phyloP scores from a whole-genome alignment of 2,888 invertebrate genomes.

The Andrena trimmerana region DNA sequence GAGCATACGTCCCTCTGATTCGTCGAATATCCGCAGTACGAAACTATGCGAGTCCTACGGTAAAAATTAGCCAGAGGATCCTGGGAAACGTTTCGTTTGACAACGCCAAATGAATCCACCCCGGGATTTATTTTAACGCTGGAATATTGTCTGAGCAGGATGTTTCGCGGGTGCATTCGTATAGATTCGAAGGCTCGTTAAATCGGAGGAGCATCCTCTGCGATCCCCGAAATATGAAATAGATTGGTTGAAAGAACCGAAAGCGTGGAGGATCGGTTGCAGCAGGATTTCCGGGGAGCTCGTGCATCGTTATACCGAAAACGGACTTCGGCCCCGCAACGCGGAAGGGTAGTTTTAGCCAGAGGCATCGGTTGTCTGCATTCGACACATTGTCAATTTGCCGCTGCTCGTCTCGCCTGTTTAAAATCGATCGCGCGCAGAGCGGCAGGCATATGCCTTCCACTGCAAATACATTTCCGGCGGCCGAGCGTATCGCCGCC shows the following conservation, averaged over 20 bases:
- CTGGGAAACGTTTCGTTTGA: conserved; percentile 20
- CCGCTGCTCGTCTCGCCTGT: conserved; percentile 76
- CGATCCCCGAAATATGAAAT: too few relatives aligned
- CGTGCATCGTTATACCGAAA: conserved; percentile 29
- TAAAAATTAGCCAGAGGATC: conserved; percentile 52
- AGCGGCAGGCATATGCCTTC: conserved; percentile 62
- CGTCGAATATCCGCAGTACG: conserved; percentile 60
- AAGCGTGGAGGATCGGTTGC: not conserved
- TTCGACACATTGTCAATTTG: conserved; percentile 84
- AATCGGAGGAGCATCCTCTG: too few relatives aligned
- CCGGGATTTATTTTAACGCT: not conserved
- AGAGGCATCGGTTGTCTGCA: conserved; percentile 79
- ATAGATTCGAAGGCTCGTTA: too few relatives aligned
- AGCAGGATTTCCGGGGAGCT: not conserved
- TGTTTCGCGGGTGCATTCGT: too few relatives aligned
- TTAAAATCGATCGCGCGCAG: conserved; percentile 82
- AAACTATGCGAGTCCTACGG: conserved; percentile 50
- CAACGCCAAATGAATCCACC: conserved; percentile 15
- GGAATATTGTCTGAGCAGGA: not conserved
- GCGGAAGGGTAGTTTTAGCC: conserved; percentile 77
- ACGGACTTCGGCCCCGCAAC: conserved; percentile 59
- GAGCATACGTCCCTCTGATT: conserved; percentile 41
- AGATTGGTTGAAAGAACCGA: not conserved
- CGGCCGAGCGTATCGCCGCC: conserved; percentile 52
- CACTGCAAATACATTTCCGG: conserved; percentile 63